Evolutionary conservation across 2,888 invertebrate species (phyloP).

Genomic region (Xanthorhoe spadicearia): DNA sequence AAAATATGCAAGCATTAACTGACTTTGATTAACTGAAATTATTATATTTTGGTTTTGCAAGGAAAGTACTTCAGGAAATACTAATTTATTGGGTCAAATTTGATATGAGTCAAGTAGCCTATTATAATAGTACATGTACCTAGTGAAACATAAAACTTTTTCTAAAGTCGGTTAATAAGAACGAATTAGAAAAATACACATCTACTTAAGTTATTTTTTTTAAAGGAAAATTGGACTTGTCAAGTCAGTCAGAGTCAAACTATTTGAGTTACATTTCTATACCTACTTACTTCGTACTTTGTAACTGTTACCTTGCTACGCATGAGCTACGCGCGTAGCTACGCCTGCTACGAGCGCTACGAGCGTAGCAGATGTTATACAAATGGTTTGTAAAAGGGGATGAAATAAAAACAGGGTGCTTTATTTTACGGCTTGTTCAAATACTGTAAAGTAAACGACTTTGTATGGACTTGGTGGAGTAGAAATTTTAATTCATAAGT

Average conservation of each 20-base stretch:
- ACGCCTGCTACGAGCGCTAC: slow-evolving; percentile 13
- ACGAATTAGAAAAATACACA: too few species aligned
- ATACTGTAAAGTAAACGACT: background rate
- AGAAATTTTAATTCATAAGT: background rate
- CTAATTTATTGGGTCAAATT: too few species aligned
- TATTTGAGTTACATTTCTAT: slow-evolving; percentile 2
- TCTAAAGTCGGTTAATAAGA: too few species aligned
- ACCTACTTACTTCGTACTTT: background rate
- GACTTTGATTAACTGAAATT: too few species aligned
- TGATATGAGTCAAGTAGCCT: too few species aligned
- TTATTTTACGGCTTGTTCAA: background rate
- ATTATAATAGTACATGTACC: too few species aligned
- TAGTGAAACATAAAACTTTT: too few species aligned
- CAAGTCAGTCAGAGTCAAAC: background rate
- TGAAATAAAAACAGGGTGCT: background rate
- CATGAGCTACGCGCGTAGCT: slow-evolving; percentile 22
- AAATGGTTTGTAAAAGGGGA: slow-evolving; percentile 3
- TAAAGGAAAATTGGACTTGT: too few species aligned
- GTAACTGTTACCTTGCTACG: slow-evolving; percentile 12
- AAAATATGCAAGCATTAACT: too few species aligned
- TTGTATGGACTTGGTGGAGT: background rate
- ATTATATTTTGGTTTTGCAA: too few species aligned
- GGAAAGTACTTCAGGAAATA: too few species aligned
- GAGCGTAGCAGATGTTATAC: slow-evolving; percentile 9
- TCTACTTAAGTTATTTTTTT: too few species aligned